Conservation (phyloP, 2,888 invertebrate species). For the Oxycera nigricornis region DNA sequence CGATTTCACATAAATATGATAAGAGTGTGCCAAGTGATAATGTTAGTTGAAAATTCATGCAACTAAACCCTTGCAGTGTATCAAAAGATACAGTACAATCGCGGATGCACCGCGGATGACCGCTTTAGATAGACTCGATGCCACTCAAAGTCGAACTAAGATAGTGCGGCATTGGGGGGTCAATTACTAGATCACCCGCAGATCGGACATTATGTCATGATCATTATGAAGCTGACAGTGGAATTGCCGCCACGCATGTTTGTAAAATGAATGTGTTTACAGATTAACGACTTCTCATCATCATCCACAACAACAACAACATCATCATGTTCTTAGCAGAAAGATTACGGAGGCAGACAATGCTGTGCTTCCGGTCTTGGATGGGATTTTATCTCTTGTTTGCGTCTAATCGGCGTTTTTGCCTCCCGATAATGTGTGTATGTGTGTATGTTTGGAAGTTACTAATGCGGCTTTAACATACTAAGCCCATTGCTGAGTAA, state of each 20-base stretch:
- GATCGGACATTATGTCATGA: slow-evolving; percentile 28
- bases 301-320: not conserved
- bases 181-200: slow-evolving; percentile 24
- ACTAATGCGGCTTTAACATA: not conserved
- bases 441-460: not conserved
- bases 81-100: not conserved
- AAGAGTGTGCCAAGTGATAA: slow-evolving; percentile 21
- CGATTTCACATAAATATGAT: slow-evolving; percentile 32
- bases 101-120: not conserved
- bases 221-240: slow-evolving; percentile 5
- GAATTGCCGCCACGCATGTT: slow-evolving; percentile 21
- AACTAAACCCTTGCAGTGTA: not conserved
- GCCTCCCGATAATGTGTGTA: not conserved
- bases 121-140: not conserved
- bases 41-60: not conserved
- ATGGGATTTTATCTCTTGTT: slow-evolving; percentile 7
- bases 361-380: slow-evolving; percentile 46
- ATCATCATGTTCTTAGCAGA: not conserved
- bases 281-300: slow-evolving; percentile 2
- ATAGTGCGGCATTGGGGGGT: slow-evolving; percentile 1
- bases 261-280: not conserved
- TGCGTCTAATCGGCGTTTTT: slow-evolving; percentile 1
- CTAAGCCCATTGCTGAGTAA: not conserved
- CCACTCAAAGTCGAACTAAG: not conserved
- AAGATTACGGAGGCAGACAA: slow-evolving; percentile 42